These are phyloP conservation scores for Amphiprion clarkii DNA, from an alignment of 2,797 vertebrate species.

Conservation along the genomic window DNA sequence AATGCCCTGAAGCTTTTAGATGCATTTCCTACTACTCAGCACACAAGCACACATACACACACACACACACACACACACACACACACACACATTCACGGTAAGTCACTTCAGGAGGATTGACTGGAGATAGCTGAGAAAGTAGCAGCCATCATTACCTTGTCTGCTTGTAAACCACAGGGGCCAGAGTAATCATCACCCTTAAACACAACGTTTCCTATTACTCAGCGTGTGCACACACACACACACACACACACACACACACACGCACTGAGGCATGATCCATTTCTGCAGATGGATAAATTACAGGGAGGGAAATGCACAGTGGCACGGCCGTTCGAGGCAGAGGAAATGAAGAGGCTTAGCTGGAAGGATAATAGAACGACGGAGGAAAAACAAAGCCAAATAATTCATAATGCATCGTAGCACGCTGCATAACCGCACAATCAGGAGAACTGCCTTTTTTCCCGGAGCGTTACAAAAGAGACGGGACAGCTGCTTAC, in stretches of 20 bases:
- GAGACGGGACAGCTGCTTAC: conserved; percentile 45
- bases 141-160: conserved; percentile 65
- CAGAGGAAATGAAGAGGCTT: conserved; percentile 73
- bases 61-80: conserved; percentile 9
- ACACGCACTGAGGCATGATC: conserved; percentile 31
- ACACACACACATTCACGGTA: conserved; percentile 22
- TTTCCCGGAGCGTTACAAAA: conserved; percentile 49
- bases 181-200: conserved; percentile 69
- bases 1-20: conserved; percentile 40
- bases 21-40: conserved; percentile 43
- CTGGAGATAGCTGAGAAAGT: conserved; percentile 58
- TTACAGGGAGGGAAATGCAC: conserved; percentile 67
- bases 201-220: conserved; percentile 71
- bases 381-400: conserved; percentile 63
- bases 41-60: not conserved
- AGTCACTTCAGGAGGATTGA: conserved; percentile 54
- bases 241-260: conserved; percentile 16
- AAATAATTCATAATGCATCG: conserved; percentile 71
- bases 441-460: conserved; percentile 57
- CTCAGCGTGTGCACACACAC: conserved; percentile 28
- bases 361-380: conserved; percentile 65
- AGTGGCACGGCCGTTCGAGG: conserved; percentile 47
- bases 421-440: conserved; percentile 64
- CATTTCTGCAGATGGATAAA: conserved; percentile 74
- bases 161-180: conserved; percentile 72